Evolutionary conservation across 2,113 vertebrate species (phyloP).

Genomic region (Rhinolophus ferrumequinum): DNA sequence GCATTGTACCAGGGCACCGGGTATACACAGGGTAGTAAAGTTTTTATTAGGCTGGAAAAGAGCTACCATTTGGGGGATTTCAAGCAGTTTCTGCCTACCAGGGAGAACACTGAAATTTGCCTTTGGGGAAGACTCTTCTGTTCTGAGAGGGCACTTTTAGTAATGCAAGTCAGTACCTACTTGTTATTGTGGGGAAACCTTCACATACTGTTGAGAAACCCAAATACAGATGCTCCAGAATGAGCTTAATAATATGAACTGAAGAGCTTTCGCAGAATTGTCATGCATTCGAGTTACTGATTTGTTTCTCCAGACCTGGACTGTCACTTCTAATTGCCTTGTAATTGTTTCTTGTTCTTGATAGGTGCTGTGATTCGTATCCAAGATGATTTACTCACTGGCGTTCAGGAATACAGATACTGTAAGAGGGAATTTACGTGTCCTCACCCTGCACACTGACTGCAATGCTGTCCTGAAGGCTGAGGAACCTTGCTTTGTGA

Average conservation of each 20-base stretch:
- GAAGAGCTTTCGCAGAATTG: neutral
- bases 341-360: neutral
- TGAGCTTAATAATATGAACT: neutral
- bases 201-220: neutral
- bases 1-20: neutral
- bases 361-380: neutral
- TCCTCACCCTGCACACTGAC: neutral
- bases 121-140: neutral
- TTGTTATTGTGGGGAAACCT: neutral
- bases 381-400: neutral
- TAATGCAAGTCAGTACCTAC: neutral
- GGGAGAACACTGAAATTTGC: constrained; percentile 34
- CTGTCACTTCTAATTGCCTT: neutral
- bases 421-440: neutral
- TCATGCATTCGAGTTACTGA: neutral
- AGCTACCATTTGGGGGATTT: neutral
- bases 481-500: neutral
- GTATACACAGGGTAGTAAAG: neutral
- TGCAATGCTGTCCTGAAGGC: neutral
- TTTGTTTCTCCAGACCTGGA: neutral
- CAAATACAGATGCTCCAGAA: neutral
- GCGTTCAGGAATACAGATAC: neutral
- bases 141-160: neutral
- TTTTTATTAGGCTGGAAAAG: constrained; percentile 29
- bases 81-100: neutral